Base-by-base conservation (phyloP, 2,113 vertebrate genomes). In the Petroica traversi region DNA sequence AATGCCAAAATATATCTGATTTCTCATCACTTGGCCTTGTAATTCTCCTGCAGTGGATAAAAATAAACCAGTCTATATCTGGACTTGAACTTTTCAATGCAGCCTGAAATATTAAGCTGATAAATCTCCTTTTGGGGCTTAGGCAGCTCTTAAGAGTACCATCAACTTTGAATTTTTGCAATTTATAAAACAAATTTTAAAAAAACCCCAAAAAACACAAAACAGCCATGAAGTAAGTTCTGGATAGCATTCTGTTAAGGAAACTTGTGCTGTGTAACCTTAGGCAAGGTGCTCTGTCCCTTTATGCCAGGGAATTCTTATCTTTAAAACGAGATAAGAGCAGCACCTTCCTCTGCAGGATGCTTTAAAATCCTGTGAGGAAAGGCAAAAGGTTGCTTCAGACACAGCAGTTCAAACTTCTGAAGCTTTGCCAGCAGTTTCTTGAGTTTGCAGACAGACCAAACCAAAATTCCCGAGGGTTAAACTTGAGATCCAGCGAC, bases 51-150 rank as follows among this genome's bases (percentile, higher is more conserved):
- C 54, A 74, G 52, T 24, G 12, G 4, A 33, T 92, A 94, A 95
- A 95, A 96, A 91, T 68, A 85, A 93, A 91, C 72, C 75, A 77
- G 34, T 93, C 86, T 96, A 61, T 46, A 93, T 63, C 88, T 93
- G 87, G 72, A 84, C 67, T 94, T 94, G 41, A 43, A 51, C 36
- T 90, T 95, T 69, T 63, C 74, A 62, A 58, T 31, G 29, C 9
- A 73, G 29, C 16, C 40, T 81, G 51, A 85, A 85, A 58, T 19
- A 23, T 45, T 71, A 77, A 74, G 7, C 67, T 84, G 40, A 59
- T 67, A 85, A 89, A 38, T 68, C 67, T 89, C 43, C 19, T 64
- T 87, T 36, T n/a, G 25, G 51, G 8, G 17, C 16, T 59, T 51
- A 66, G 31, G 31, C 3, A 2, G 24, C 38, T 67, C 25, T 62